phyloP scores from a whole-genome alignment of 2,888 invertebrate genomes.

The Acleris laterana region DNA sequence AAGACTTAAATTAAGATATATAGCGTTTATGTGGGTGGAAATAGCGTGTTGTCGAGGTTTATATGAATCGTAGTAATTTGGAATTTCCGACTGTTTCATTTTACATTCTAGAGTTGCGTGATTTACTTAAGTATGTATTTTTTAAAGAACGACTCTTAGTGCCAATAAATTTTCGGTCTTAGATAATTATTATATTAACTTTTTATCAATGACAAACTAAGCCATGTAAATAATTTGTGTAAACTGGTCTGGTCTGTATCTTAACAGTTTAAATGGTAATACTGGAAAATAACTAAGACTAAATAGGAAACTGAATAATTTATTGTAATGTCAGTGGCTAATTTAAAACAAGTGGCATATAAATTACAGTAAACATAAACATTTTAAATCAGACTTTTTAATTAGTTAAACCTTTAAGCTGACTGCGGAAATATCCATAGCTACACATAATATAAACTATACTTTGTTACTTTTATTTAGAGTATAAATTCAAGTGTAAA shows the following conservation, averaged over 20 bases:
- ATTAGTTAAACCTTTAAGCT: background rate
- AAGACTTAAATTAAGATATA: slow-evolving; percentile 10
- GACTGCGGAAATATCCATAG: background rate
- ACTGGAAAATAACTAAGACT: too few species aligned
- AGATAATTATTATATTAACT: too few species aligned
- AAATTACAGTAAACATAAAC: background rate
- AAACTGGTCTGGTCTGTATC: too few species aligned
- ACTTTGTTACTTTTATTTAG: background rate
- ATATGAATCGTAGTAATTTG: background rate
- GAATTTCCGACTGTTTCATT: background rate
- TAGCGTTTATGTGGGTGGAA: slow-evolving; percentile 7
- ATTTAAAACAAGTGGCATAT: slow-evolving; percentile 16
- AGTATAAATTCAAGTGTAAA: background rate
- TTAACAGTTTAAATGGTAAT: too few species aligned
- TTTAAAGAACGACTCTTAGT: too few species aligned
- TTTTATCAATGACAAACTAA: too few species aligned
- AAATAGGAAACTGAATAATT: background rate
- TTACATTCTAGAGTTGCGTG: background rate
- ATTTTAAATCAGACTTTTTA: background rate
- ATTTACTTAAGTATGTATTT: background rate
- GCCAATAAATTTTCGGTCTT: too few species aligned
- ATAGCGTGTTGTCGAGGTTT: slow-evolving; percentile 8
- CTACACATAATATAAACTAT: background rate
- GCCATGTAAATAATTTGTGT: too few species aligned
- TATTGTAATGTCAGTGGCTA: slow-evolving; percentile 13